Percentiles rank a stretch among this genome's conserved stretches.
These are phyloP conservation scores for Desmophyllum pertusum DNA, from an alignment of 92 coral and sea anemone genomes.

Conservation along the genomic window DNA sequence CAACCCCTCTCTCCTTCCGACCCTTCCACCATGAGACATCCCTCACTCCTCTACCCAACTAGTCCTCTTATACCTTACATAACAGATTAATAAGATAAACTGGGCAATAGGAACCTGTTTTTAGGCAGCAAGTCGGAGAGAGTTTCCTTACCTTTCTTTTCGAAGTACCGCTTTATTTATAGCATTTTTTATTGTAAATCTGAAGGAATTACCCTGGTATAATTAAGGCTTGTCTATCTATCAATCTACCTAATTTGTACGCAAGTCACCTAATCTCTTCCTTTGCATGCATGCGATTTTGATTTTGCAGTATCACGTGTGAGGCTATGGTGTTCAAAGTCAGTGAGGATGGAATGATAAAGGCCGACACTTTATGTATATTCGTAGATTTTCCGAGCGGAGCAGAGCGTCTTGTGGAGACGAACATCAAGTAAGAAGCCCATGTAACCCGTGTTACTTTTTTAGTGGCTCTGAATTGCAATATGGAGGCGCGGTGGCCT, in stretches of 20 bases:
- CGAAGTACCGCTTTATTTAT: too few relatives aligned
- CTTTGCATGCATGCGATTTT: not conserved
- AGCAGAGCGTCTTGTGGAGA: slow-evolving; percentile 37
- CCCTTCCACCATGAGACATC: too few relatives aligned
- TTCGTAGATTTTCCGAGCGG: slow-evolving; percentile 50
- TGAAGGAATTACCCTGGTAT: not conserved
- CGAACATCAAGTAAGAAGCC: slow-evolving; percentile 44
- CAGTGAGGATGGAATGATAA: slow-evolving; percentile 66
- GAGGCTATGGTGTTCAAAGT: slow-evolving; percentile 90
- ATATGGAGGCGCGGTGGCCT: not conserved
- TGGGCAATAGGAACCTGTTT: too few relatives aligned
- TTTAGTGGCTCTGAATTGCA: not conserved
- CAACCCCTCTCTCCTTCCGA: not conserved
- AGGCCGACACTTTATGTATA: slow-evolving; percentile 76
- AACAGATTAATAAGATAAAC: too few relatives aligned
- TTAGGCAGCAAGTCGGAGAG: too few relatives aligned
- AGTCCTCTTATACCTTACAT: too few relatives aligned
- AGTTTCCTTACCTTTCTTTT: too few relatives aligned
- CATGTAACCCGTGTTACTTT: not conserved
- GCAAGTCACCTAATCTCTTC: not conserved
- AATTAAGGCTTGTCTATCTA: too few relatives aligned
- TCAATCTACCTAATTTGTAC: too few relatives aligned
- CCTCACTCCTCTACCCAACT: too few relatives aligned
- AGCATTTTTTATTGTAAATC: too few relatives aligned
- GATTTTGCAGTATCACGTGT: slow-evolving; percentile 64